These are phyloP conservation scores for Melanocharis versteri DNA, from an alignment of 2,113 vertebrate species.

Conservation along the genomic window DNA sequence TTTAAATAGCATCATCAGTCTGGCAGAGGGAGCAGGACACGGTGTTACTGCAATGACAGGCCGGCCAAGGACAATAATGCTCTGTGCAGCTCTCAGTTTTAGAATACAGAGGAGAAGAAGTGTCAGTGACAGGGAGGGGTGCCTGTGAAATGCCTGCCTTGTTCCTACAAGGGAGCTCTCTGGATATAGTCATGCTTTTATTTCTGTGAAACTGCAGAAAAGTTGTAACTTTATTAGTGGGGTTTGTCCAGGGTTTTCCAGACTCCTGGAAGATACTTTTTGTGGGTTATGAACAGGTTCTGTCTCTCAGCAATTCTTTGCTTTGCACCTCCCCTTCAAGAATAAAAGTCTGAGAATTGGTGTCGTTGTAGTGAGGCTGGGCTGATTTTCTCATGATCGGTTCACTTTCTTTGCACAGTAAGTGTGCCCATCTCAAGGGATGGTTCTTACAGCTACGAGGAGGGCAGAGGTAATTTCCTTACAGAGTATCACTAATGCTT, in stretches of 20 bases:
- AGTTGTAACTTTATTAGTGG: neutral
- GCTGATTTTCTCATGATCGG: neutral
- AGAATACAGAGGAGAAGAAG: neutral
- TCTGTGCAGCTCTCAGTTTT: neutral
- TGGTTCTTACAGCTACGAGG: neutral
- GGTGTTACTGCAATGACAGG: neutral
- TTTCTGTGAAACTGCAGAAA: neutral
- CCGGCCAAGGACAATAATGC: neutral
- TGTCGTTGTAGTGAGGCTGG: neutral
- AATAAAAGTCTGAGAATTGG: neutral
- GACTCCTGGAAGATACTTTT: neutral
- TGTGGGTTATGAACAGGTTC: neutral
- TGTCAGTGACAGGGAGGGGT: neutral
- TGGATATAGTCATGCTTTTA: neutral
- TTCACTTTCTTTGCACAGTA: neutral
- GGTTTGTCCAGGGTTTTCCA: neutral
- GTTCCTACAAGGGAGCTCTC: neutral
- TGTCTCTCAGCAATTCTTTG: neutral
- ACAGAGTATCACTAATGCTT: neutral
- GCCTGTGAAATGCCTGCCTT: neutral
- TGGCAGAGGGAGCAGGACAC: neutral
- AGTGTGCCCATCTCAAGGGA: neutral
- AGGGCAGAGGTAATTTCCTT: neutral
- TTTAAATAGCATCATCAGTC: neutral
- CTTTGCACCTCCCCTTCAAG: neutral